Conservation (phyloP, 2,888 invertebrate species). For the Sphaeridia pumilis region DNA sequence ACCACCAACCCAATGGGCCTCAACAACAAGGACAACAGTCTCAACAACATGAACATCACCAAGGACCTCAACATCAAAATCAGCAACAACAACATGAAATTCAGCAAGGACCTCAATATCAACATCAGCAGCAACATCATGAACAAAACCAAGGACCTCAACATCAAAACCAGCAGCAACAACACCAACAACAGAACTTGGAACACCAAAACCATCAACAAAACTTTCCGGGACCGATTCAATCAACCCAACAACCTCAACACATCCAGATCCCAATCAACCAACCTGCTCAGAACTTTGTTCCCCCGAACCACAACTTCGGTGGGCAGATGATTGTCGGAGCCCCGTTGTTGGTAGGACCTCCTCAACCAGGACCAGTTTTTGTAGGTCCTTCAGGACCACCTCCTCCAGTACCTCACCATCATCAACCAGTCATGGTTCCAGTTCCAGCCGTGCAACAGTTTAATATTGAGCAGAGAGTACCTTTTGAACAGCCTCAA, state of each 20-base stretch:
- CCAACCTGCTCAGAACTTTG: background rate
- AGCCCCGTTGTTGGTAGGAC: background rate
- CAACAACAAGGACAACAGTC: background rate
- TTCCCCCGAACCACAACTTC: conserved; percentile 8
- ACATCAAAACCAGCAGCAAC: conserved; percentile 11
- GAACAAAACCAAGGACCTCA: conserved; percentile 7
- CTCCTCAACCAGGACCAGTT: too few species aligned
- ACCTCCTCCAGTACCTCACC: too few species aligned
- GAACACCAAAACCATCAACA: conserved; percentile 16
- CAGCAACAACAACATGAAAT: background rate
- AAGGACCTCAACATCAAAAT: background rate
- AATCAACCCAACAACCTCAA: conserved; percentile 7
- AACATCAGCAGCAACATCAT: background rate
- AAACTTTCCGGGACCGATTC: too few species aligned
- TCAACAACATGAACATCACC: background rate
- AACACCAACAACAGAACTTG: conserved; percentile 7
- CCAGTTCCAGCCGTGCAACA: background rate
- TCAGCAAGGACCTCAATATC: conserved; percentile 1
- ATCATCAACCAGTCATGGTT: background rate
- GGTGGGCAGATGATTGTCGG: background rate
- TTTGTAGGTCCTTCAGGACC: too few species aligned
- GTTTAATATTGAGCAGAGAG: background rate
- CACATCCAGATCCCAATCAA: conserved; percentile 10
- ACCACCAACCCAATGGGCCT: conserved; percentile 4
- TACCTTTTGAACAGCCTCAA: background rate